Base-by-base conservation (phyloP, 2,888 invertebrate genomes). In the Metallyticus violacea region DNA sequence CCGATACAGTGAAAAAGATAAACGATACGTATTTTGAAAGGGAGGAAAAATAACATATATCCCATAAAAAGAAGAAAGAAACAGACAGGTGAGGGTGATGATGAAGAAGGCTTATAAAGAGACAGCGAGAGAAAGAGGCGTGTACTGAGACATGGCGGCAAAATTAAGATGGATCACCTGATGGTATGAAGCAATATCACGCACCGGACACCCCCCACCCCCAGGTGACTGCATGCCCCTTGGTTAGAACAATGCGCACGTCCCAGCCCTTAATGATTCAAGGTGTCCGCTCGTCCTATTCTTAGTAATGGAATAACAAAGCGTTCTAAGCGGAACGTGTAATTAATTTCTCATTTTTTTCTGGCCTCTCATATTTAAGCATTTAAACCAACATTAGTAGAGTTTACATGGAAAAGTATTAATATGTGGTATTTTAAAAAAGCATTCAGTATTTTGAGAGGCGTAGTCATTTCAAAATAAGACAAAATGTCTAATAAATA, bases 151-250 rank as follows among this genome's bases (percentile, higher is more conserved):
- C 26, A 26, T 62, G 82, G 15, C 82, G 76, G 82, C 27, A 27
- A 76, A 82, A 82, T 82, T 82, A 82, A 82, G 82, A 82, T 82
- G 82, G 82, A 82, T 82, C 82, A 82, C 76, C 76, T 82, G 82
- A 82, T 82, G 82, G 82, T 76, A 82, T 76, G 76, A 76, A 26
- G 76, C n/a, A 82, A 81, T 62, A 81, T 26, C 81, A 81, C 40
- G 30, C 81, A 81, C 26, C 25, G 82, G 82, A 82, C 82, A 76
- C 40, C 26, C 82, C 82, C 76, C 30, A 6, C n/a, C 76, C 76
- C 15, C 76, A 15, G 7, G 7, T 62, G 7, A 7, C 76, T 62
- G 76, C 76, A 7, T 15, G 15, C 7, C 78, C 78, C 26, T 26
- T 7, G 29, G 25, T 62, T 62, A 62, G 40, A 62, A 62, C 40